Evolutionary conservation across 2,113 vertebrate species (phyloP).

Genomic region (Sinocyclocheilus maitianheensis): DNA sequence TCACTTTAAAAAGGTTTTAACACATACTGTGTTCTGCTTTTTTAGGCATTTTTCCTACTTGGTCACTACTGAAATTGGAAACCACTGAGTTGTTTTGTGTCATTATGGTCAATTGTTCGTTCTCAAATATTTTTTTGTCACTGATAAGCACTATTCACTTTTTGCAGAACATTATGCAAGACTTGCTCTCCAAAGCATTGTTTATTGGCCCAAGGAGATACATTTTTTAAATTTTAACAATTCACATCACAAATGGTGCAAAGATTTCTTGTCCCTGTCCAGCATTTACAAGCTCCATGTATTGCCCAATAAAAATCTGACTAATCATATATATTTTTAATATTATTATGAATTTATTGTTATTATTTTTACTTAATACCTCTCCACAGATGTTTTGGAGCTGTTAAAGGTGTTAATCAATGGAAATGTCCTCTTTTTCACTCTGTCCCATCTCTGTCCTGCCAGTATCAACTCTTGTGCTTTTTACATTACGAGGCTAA

Average conservation of each 20-base stretch:
- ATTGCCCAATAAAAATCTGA: no score
- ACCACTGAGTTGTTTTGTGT: neutral
- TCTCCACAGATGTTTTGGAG: constrained; percentile 14
- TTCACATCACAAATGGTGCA: no score
- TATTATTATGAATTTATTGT: constrained; percentile 19
- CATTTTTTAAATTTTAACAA: no score
- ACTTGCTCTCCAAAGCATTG: no score
- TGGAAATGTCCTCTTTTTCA: constrained; percentile 14
- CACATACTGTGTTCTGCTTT: neutral
- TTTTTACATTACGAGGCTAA: constrained; percentile 31
- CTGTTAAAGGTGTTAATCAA: constrained; percentile 13
- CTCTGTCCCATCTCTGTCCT: neutral
- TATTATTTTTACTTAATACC: constrained; percentile 10
- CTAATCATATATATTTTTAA: no score
- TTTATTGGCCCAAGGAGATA: no score
- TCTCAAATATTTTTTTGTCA: neutral
- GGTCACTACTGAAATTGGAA: neutral
- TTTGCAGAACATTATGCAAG: no score
- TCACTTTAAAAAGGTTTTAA: neutral
- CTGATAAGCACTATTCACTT: neutral
- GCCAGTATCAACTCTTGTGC: constrained; percentile 18
- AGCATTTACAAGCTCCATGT: no score
- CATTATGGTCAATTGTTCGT: neutral
- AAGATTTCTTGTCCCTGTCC: no score
- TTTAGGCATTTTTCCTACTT: neutral